These are phyloP conservation scores for Tortricodes alternella DNA, from an alignment of 2,888 invertebrate species.

Conservation along the genomic window DNA sequence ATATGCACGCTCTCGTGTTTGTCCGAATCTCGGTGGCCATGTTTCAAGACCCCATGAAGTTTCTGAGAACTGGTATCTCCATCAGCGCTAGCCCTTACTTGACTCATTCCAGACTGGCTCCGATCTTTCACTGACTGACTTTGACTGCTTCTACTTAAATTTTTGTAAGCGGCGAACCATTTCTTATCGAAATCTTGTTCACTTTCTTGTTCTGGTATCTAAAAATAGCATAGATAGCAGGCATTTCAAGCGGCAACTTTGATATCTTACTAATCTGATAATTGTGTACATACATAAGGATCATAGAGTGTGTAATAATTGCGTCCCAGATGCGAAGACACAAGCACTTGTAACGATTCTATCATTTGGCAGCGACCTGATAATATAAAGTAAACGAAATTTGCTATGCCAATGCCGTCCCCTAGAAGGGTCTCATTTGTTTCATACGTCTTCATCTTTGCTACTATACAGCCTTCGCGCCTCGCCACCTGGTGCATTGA, in stretches of 20 bases:
- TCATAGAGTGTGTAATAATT: conserved; percentile 73
- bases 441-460: conserved; percentile 82
- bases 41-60: too few species aligned
- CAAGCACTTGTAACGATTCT: conserved; percentile 77
- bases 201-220: conserved; percentile 64
- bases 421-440: conserved; percentile 81
- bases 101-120: too few species aligned
- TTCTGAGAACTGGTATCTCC: too few species aligned
- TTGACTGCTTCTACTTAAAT: conserved; percentile 44
- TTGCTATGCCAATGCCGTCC: conserved; percentile 72
- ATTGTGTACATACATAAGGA: conserved; percentile 62
- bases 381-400: conserved; percentile 81
- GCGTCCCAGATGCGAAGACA: conserved; percentile 55
- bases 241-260: not conserved
- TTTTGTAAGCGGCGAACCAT: conserved; percentile 69
- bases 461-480: conserved; percentile 86
- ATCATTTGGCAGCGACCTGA: conserved; percentile 84
- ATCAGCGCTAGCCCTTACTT: too few species aligned
- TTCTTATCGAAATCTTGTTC: conserved; percentile 72
- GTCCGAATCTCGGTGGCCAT: too few species aligned
- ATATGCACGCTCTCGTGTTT: not conserved
- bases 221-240: not conserved
- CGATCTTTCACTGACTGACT: conserved; percentile 34
- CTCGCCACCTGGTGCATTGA: conserved; percentile 66
- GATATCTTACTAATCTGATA: not conserved